A percentile compares a stretch with the other conserved stretches of the same genome.
Evolutionary conservation across 2,113 vertebrate genomes (phyloP).

Genomic region (Malurus alboscapulatus): DNA sequence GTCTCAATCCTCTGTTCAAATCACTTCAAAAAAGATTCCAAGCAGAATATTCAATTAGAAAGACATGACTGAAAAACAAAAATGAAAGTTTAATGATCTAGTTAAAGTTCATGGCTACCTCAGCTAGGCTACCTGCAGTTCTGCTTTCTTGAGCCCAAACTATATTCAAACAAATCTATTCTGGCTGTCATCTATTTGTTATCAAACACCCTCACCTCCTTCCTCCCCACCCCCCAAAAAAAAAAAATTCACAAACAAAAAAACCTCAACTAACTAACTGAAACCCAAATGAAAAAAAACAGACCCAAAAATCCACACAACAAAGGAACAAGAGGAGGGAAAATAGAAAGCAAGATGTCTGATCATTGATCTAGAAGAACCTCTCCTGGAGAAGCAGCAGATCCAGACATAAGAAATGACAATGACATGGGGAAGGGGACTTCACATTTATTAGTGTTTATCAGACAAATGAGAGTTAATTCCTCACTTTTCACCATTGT

Average conservation of each 20-base stretch:
- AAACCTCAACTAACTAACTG: not conserved
- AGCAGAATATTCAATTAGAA: not conserved
- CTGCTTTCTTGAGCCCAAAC: not conserved
- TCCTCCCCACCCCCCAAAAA: not conserved
- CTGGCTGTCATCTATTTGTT: not conserved
- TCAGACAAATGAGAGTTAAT: not conserved
- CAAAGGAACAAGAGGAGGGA: not conserved
- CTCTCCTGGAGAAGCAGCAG: not conserved
- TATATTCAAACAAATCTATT: not conserved
- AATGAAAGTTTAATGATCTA: not conserved
- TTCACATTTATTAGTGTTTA: not conserved
- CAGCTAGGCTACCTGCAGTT: not conserved
- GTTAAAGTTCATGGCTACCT: not conserved
- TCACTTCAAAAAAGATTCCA: not conserved
- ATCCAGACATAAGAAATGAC: not conserved
- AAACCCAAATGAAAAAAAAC: not conserved
- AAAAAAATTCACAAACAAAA: not conserved
- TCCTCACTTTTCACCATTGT: not conserved
- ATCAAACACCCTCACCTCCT: rapidly evolving
- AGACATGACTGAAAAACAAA: conserved; percentile 11
- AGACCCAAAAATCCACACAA: not conserved
- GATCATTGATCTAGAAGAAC: not conserved
- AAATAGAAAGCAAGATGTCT: not conserved
- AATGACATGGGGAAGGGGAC: not conserved
- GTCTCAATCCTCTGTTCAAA: not conserved